Percentiles rank a stretch among this genome's conserved stretches.
Conservation (phyloP, 2,888 invertebrate species). For the Anodontia alba region DNA sequence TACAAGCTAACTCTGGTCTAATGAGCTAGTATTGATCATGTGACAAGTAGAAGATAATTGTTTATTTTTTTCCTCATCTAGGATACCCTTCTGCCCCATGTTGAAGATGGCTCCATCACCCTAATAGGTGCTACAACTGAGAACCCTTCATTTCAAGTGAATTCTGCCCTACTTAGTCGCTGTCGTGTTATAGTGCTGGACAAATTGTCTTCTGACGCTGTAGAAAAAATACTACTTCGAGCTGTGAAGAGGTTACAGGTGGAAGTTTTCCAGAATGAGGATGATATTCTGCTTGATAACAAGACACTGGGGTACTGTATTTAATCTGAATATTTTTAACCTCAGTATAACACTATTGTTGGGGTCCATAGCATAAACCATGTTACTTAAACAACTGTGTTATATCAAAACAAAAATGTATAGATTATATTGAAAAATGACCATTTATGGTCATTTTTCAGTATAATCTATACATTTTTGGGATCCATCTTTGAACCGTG, state of each 20-base stretch:
- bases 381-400: too few species aligned
- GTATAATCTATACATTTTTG: too few species aligned
- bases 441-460: too few species aligned
- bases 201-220: constrained; percentile 88
- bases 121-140: constrained; percentile 94
- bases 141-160: constrained; percentile 94
- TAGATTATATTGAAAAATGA: too few species aligned
- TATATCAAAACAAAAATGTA: too few species aligned
- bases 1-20: too few species aligned
- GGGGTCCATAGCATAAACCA: too few species aligned
- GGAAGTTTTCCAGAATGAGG: constrained; percentile 43
- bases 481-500: too few species aligned
- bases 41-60: too few species aligned
- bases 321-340: too few species aligned
- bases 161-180: constrained; percentile 91
- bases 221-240: constrained; percentile 88
- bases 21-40: too few species aligned
- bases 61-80: constrained; percentile 44
- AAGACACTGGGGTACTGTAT: constrained; percentile 14
- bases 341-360: too few species aligned
- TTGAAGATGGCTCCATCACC: constrained; percentile 92
- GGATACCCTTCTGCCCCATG: constrained; percentile 92
- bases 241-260: constrained; percentile 86
- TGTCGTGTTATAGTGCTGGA: constrained; percentile 89
- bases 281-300: background rate